phyloP scores from a whole-genome alignment of 1,140 invertebrate species.

The Globodera rostochiensis region DNA sequence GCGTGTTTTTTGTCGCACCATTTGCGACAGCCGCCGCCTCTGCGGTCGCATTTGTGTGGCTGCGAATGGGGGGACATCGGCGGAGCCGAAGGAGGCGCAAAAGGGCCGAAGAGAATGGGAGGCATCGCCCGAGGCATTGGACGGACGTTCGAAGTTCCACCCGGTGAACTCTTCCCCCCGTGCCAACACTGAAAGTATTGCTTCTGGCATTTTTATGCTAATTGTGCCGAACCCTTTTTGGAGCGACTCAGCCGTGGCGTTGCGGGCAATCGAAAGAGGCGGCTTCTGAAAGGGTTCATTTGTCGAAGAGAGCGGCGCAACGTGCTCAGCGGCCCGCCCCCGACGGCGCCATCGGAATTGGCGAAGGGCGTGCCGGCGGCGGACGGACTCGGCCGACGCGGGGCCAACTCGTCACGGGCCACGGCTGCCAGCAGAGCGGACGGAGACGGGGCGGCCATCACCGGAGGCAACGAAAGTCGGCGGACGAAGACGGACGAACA shows the following conservation, averaged over 20 bases:
- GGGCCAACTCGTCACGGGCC: conserved; percentile 2
- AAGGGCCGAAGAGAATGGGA: conserved; percentile 1
- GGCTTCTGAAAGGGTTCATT: conserved; percentile 58
- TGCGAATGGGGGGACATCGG: conserved; percentile 11
- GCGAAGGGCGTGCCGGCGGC: background rate
- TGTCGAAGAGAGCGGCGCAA: conserved; percentile 59
- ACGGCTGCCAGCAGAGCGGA: background rate
- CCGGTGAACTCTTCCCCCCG: conserved; percentile 54
- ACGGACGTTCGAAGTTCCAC: conserved; percentile 59
- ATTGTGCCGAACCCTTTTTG: conserved; percentile 47
- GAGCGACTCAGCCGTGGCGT: conserved; percentile 53
- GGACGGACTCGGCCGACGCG: background rate
- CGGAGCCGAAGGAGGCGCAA: background rate
- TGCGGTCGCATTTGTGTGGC: conserved; percentile 2
- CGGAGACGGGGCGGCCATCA: conserved; percentile 1
- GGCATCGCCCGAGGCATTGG: background rate
- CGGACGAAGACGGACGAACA: background rate
- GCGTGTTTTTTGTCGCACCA: background rate
- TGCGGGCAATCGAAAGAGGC: conserved; percentile 56
- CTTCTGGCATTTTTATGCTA: background rate
- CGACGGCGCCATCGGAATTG: background rate
- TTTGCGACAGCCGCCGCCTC: conserved; percentile 6
- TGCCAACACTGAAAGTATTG: conserved; percentile 39
- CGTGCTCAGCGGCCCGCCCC: conserved; percentile 22
- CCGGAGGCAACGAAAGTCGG: background rate